Evolutionary conservation across 92 coral and sea anemone species (phyloP).

Genomic region (Porites divaricata): DNA sequence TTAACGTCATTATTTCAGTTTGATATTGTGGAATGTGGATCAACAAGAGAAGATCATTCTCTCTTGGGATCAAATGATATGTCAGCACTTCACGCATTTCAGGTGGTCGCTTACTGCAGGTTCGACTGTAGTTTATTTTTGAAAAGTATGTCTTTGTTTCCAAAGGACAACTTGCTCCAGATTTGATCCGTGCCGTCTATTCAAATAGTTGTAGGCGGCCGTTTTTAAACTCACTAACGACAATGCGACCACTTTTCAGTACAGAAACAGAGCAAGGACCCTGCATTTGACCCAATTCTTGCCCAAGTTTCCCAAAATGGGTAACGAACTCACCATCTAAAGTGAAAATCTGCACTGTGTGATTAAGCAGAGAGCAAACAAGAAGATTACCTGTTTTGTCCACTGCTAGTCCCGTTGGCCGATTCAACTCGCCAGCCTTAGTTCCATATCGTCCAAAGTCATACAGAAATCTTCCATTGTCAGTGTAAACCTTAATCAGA

Average conservation of each 20-base stretch:
- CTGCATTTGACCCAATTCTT: slow-evolving; percentile 25
- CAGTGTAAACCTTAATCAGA: background rate
- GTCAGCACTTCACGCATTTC: too few species aligned
- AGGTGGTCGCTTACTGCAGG: too few species aligned
- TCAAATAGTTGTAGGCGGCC: slow-evolving; percentile 50
- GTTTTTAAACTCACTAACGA: slow-evolving; percentile 42
- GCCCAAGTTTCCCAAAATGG: slow-evolving; percentile 37
- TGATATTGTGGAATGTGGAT: too few species aligned
- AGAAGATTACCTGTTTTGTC: slow-evolving; percentile 49
- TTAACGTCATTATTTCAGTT: too few species aligned
- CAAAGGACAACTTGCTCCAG: too few species aligned
- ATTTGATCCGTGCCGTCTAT: background rate
- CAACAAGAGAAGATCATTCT: too few species aligned
- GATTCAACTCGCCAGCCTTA: slow-evolving; percentile 3
- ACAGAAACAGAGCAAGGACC: slow-evolving; percentile 40
- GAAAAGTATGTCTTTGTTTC: too few species aligned
- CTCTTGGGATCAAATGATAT: too few species aligned
- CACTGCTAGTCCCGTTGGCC: slow-evolving; percentile 26
- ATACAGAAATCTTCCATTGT: slow-evolving; percentile 28
- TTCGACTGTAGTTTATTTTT: too few species aligned
- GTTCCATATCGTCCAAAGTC: slow-evolving; percentile 37
- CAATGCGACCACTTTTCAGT: slow-evolving; percentile 32
- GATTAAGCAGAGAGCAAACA: slow-evolving; percentile 27
- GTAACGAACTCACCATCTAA: slow-evolving; percentile 34
- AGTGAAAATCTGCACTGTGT: slow-evolving; percentile 41